Evolutionary conservation across 1,140 invertebrate genomes (phyloP).

Genomic region (Magallana gigas): DNA sequence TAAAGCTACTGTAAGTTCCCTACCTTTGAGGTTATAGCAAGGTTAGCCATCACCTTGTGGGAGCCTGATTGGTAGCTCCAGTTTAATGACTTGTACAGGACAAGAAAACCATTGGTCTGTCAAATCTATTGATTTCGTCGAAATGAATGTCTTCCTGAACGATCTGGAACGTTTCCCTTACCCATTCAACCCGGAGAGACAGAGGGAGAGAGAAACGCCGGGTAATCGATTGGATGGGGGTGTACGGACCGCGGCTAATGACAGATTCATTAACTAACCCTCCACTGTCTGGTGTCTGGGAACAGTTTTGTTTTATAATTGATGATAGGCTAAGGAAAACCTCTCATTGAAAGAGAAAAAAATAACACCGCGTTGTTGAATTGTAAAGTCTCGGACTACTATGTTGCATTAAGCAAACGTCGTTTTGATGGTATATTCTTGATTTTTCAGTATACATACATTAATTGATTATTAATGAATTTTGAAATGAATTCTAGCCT

Average conservation of each 20-base stretch:
- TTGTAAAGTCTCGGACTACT: too few relatives aligned
- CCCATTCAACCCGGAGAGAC: neutral
- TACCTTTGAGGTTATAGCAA: neutral
- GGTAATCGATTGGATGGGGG: neutral
- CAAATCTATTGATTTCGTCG: slow-evolving; percentile 11
- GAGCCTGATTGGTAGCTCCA: neutral
- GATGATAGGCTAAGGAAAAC: too few relatives aligned
- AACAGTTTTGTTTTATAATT: too few relatives aligned
- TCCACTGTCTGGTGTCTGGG: too few relatives aligned
- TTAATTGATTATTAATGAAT: too few relatives aligned
- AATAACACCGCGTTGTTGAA: too few relatives aligned
- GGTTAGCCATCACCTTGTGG: neutral
- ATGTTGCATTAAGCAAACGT: too few relatives aligned
- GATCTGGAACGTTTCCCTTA: slow-evolving; percentile 1
- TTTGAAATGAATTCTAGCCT: too few relatives aligned
- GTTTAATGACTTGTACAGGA: slow-evolving; percentile 4
- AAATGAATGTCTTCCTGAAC: neutral
- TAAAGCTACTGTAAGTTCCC: neutral
- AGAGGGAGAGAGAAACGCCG: neutral
- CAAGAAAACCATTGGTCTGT: slow-evolving; percentile 17
- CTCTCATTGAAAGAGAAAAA: too few relatives aligned
- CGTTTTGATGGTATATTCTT: too few relatives aligned
- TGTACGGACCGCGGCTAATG: neutral
- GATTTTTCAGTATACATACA: too few relatives aligned
- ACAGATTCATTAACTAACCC: neutral